Conservation (phyloP, 2,888 invertebrate genomes). For the Gastracanthus pulcherrimus region DNA sequence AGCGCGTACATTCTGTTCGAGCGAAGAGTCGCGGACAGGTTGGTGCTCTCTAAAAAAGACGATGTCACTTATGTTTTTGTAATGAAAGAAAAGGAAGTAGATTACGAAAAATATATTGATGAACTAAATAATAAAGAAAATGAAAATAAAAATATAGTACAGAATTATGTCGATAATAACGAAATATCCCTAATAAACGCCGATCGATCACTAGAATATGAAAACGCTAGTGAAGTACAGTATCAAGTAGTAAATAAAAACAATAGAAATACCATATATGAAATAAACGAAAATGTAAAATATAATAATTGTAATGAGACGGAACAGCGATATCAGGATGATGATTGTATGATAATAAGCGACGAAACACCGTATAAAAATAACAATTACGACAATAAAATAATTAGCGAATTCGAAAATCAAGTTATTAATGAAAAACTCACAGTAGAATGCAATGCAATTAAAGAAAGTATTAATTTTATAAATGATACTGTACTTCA, state of each 20-base stretch:
- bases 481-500: background rate
- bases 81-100: background rate
- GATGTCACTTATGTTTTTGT: background rate
- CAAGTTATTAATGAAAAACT: background rate
- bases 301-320: background rate
- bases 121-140: too few relatives aligned
- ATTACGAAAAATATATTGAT: too few relatives aligned
- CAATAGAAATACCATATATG: too few relatives aligned
- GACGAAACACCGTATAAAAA: conserved; percentile 1
- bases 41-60: background rate
- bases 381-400: background rate
- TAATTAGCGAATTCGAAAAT: background rate
- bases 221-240: too few relatives aligned
- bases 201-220: too few relatives aligned
- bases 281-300: background rate
- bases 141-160: too few relatives aligned
- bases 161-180: too few relatives aligned
- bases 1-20: background rate
- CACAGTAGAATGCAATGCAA: too few relatives aligned
- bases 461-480: background rate
- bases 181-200: too few relatives aligned
- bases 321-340: background rate
- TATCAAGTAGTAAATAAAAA: too few relatives aligned
- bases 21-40: background rate
- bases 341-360: background rate